Percentiles rank a stretch among this genome's conserved stretches.
Conservation (phyloP, 2,113 vertebrate genomes). For the Cinclus cinclus region DNA sequence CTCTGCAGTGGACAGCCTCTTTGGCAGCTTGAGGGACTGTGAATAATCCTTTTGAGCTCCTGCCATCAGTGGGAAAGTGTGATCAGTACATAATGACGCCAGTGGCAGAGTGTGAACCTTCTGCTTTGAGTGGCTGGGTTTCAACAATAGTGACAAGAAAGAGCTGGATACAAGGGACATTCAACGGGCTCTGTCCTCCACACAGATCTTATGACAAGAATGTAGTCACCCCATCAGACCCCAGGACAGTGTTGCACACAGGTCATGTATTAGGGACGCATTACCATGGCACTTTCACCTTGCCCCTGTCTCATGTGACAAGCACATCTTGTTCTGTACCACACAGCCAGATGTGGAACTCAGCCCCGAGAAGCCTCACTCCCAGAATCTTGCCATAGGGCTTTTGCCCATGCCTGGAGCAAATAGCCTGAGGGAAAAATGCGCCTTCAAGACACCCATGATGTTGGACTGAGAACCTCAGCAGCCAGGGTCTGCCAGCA, state of each 20-base stretch:
- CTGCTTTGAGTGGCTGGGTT: background rate
- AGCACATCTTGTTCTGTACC: background rate
- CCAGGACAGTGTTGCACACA: background rate
- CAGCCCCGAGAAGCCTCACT: background rate
- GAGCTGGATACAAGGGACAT: background rate
- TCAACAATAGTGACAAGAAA: background rate
- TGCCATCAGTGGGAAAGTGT: slow-evolving; percentile 1
- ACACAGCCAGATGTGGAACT: accelerated
- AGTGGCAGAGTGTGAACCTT: background rate
- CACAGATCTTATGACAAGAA: background rate
- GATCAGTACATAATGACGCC: background rate
- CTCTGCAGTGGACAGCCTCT: background rate
- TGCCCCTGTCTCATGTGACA: background rate
- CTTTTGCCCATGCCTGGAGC: background rate
- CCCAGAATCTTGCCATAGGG: accelerated
- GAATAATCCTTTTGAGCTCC: slow-evolving; percentile 56
- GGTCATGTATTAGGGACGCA: background rate
- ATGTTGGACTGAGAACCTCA: background rate
- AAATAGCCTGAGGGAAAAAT: background rate
- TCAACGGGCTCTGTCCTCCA: background rate
- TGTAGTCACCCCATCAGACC: background rate
- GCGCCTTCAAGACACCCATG: background rate
- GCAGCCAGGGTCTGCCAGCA: background rate
- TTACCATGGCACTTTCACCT: background rate
- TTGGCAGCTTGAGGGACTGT: slow-evolving; percentile 19